Conservation (phyloP, 37 sponge, comb jelly and placozoan species). For the Theonella swinhoei region DNA sequence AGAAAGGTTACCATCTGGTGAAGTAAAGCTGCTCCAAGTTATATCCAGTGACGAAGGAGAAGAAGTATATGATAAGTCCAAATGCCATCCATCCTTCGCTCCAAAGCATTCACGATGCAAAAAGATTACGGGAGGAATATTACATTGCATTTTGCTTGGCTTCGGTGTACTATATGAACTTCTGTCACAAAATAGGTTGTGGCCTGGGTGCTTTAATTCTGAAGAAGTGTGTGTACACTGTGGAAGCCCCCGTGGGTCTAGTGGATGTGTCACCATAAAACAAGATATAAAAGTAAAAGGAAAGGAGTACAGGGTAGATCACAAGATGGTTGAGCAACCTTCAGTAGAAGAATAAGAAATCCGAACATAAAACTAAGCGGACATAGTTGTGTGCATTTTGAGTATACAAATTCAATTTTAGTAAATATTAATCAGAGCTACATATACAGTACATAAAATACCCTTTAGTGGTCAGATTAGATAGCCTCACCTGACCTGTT, state of each 20-base stretch:
- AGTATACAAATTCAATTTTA: no score
- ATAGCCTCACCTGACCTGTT: no score
- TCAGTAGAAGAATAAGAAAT: no score
- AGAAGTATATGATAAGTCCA: slow-evolving; percentile 14
- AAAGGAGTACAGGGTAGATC: no score
- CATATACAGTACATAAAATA: no score
- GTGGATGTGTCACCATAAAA: neutral
- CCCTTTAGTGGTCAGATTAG: no score
- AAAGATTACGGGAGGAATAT: slow-evolving; percentile 19
- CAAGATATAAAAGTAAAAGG: neutral
- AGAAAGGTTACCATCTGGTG: neutral
- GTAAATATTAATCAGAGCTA: no score
- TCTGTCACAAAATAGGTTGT: neutral
- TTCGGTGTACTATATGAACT: neutral
- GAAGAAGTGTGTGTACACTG: neutral
- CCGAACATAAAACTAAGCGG: no score
- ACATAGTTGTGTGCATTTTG: no score
- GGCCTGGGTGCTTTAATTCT: neutral
- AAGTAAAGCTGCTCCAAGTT: neutral
- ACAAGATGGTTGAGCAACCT: no score
- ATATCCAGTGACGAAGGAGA: neutral
- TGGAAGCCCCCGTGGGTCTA: neutral
- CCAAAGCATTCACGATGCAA: slow-evolving; percentile 14
- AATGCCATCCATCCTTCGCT: slow-evolving; percentile 34
- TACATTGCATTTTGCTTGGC: slow-evolving; percentile 16